Percentiles rank a stretch among this genome's conserved stretches.
Evolutionary conservation across 2,113 vertebrate species (phyloP).

Genomic region (Rallus limicola): DNA sequence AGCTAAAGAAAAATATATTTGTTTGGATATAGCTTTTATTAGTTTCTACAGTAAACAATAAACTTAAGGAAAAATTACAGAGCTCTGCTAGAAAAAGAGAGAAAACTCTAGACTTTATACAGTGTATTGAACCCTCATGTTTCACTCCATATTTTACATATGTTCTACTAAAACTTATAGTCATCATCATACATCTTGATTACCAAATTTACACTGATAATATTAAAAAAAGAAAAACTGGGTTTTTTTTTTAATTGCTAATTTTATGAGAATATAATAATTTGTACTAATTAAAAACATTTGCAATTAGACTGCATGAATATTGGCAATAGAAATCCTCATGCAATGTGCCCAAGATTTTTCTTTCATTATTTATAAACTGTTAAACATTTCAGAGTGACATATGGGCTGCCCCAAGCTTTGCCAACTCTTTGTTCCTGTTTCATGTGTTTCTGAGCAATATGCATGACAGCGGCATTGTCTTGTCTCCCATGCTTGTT

Average conservation of each 20-base stretch:
- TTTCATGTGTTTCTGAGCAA: neutral
- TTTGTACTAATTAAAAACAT: neutral
- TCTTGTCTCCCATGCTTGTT: neutral
- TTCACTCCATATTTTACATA: neutral
- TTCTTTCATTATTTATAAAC: neutral
- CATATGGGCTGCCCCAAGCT: neutral
- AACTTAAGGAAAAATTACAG: neutral
- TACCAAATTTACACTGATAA: neutral
- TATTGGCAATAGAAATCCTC: neutral
- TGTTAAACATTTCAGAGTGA: neutral
- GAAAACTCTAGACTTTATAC: neutral
- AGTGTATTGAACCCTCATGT: neutral
- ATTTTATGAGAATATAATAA: neutral
- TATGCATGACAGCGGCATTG: fast-evolving
- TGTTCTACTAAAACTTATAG: neutral
- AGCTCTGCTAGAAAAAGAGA: neutral
- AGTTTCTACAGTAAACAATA: neutral
- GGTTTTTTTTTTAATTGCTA: neutral
- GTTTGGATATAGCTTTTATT: neutral
- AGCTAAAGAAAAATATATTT: neutral
- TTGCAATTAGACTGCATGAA: neutral
- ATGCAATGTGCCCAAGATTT: neutral
- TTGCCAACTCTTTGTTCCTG: neutral
- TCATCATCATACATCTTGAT: too few species aligned
- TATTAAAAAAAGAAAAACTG: neutral